Percentiles rank a stretch among this genome's conserved stretches.
These are phyloP conservation scores for Pelagia noctiluca DNA, from an alignment of 30 jellyfish, hydroid and myxozoan genomes.

Conservation along the genomic window DNA sequence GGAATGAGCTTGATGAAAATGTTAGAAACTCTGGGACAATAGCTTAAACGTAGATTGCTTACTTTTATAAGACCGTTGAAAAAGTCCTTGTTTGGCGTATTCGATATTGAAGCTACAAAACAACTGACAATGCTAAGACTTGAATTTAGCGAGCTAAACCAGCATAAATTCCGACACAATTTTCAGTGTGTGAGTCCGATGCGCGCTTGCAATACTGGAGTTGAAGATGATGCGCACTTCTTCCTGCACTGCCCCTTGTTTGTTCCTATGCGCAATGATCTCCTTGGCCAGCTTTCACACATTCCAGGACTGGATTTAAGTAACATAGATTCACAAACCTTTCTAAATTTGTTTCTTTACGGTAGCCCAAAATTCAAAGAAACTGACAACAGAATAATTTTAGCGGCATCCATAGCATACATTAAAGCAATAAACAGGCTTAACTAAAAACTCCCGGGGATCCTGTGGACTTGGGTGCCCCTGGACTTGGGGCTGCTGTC, in stretches of 20 bases:
- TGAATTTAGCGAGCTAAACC: conserved; percentile 23
- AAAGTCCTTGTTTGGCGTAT: conserved; percentile 28
- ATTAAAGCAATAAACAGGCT: too few relatives aligned
- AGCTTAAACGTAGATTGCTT: conserved; percentile 40
- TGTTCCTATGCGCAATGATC: conserved; percentile 2
- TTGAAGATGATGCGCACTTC: not conserved
- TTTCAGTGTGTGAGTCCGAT: not conserved
- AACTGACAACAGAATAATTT: too few relatives aligned
- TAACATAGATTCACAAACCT: too few relatives aligned
- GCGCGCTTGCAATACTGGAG: not conserved
- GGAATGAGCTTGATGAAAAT: conserved; percentile 37
- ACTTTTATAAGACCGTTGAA: conserved; percentile 29
- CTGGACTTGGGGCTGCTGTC: too few relatives aligned
- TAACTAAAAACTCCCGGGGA: too few relatives aligned
- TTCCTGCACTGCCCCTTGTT: conserved; percentile 5
- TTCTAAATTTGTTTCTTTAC: too few relatives aligned
- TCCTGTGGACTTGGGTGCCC: too few relatives aligned
- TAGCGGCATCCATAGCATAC: too few relatives aligned
- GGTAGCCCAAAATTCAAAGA: too few relatives aligned
- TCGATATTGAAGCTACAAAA: conserved; percentile 36
- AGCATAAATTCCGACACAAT: not conserved
- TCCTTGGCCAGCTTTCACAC: too few relatives aligned
- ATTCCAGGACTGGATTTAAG: too few relatives aligned
- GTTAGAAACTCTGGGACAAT: conserved; percentile 19
- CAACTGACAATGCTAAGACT: conserved; percentile 27